Conservation (phyloP, 1,140 invertebrate genomes). For the Drosophila subobscura region DNA sequence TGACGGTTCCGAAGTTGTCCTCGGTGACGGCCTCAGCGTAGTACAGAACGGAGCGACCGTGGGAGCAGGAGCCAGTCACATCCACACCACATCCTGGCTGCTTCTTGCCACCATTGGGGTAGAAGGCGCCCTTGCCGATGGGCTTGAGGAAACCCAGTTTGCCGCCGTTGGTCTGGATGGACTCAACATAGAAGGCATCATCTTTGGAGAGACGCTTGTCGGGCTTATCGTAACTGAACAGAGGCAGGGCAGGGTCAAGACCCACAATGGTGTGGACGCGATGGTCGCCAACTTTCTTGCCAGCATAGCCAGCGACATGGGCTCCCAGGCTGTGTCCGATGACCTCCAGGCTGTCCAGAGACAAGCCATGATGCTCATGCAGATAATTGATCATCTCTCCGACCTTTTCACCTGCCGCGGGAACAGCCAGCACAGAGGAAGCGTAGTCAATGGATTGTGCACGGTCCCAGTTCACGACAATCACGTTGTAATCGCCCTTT, state of each 20-base stretch:
- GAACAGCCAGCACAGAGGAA: slow-evolving; percentile 84
- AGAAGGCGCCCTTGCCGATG: slow-evolving; percentile 84
- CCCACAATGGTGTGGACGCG: slow-evolving; percentile 74
- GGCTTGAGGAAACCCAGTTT: slow-evolving; percentile 84
- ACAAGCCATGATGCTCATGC: slow-evolving; percentile 61
- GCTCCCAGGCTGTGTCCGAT: slow-evolving; percentile 83
- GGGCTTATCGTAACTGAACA: slow-evolving; percentile 68
- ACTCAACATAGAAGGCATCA: slow-evolving; percentile 78
- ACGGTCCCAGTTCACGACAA: slow-evolving; percentile 85
- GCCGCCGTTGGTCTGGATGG: slow-evolving; percentile 86
- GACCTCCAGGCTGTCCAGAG: slow-evolving; percentile 42
- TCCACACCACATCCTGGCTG: slow-evolving; percentile 85
- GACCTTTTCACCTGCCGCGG: slow-evolving; percentile 83
- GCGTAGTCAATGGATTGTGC: slow-evolving; percentile 83
- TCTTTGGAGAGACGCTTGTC: slow-evolving; percentile 79
- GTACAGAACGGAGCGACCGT: slow-evolving; percentile 85
- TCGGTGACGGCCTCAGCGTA: slow-evolving; percentile 84
- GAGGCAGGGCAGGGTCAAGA: slow-evolving; percentile 84
- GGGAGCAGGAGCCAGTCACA: slow-evolving; percentile 81
- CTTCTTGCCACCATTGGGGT: slow-evolving; percentile 84
- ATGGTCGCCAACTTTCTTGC: slow-evolving; percentile 63
- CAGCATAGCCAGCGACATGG: slow-evolving; percentile 85
- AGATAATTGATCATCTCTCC: slow-evolving; percentile 74
- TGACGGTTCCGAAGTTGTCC: slow-evolving; percentile 58
- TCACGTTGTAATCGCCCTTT: slow-evolving; percentile 84